Base-by-base conservation (phyloP, 2,888 invertebrate genomes). In the Micoletzkya japonica region DNA sequence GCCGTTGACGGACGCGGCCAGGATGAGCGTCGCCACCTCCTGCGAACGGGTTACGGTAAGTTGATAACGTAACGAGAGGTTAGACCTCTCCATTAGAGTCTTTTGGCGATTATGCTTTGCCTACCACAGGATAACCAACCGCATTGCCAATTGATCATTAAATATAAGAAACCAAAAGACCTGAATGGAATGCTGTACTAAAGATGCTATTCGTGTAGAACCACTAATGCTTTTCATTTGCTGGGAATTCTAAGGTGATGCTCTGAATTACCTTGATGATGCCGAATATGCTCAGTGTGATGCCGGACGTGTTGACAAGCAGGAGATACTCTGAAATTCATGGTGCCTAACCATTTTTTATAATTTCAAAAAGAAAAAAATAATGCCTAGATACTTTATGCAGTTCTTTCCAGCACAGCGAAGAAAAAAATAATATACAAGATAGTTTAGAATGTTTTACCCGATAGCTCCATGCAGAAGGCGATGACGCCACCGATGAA, bases 251-350 rank as follows among this genome's bases (percentile, higher is more conserved):
- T n/a, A n/a, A n/a, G n/a, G n/a, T n/a, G n/a, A n/a, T n/a, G n/a
- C n/a, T n/a, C n/a, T n/a, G n/a, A n/a, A n/a, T n/a, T n/a, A 94
- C 95, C 91, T 98, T 98, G 86, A 95, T 92, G 85, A 98, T 95
- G 72, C 96, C 95, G 58, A 95, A 92, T 80, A 98, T 92, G 30
- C 95, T 93, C 56, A 98, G 88, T 0, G 97, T 97, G 69, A 98
- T 90, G 89, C 96, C 94, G 81, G 97, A 97, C 0, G 96, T 96
- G 86, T 92, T 91, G 0, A 92, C 91, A 72, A 98, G 91, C 36
- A 98, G 92, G 76, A 96, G 89, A 86, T 94, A 97, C 88, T 98
- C 97, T 82, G 74, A 70, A 76, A 73, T 28, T 20, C 6, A 28
- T 50, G 57, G 37, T 26, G 4, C 69, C 2, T 34, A 17, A 32